A percentile compares a stretch with the other conserved stretches of the same genome.
Conservation (phyloP, 2,797 vertebrate species). For the Alfaro cultratus region DNA sequence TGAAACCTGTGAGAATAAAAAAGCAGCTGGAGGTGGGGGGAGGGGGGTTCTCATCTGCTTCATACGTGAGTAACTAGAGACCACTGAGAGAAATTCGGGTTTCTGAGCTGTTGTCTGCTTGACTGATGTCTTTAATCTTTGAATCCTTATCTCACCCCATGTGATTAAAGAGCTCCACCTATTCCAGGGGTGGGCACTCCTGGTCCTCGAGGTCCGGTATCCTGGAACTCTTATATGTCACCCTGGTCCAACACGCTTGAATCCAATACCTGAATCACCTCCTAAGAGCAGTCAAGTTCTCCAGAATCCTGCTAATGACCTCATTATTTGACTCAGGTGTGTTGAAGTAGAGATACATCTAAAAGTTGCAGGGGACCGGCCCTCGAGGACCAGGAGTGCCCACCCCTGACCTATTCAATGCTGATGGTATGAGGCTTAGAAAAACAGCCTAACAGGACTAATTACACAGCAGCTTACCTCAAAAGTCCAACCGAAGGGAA, state of each 20-base stretch:
- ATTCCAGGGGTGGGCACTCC: no score
- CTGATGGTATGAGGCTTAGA: constrained; percentile 1
- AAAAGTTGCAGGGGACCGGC: no score
- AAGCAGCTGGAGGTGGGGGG: neutral
- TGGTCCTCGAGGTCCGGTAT: no score
- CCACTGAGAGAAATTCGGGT: constrained; percentile 19
- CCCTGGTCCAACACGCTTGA: no score
- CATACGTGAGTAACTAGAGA: constrained; percentile 16
- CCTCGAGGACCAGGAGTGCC: no score
- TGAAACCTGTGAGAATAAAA: constrained; percentile 36
- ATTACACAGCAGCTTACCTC: neutral
- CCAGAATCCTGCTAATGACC: no score
- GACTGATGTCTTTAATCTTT: constrained; percentile 12
- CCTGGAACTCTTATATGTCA: no score
- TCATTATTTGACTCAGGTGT: no score
- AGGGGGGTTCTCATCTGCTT: constrained; percentile 25
- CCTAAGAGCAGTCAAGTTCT: no score
- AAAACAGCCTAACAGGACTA: constrained; percentile 17
- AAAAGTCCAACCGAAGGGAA: neutral
- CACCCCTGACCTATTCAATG: constrained; percentile 4
- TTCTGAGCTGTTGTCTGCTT: constrained; percentile 31
- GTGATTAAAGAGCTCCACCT: constrained; percentile 14
- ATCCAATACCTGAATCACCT: no score
- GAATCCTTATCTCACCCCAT: constrained; percentile 12
- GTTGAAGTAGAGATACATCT: no score